These are phyloP conservation scores for Mya arenaria DNA, from an alignment of 1,140 invertebrate species.

Conservation along the genomic window DNA sequence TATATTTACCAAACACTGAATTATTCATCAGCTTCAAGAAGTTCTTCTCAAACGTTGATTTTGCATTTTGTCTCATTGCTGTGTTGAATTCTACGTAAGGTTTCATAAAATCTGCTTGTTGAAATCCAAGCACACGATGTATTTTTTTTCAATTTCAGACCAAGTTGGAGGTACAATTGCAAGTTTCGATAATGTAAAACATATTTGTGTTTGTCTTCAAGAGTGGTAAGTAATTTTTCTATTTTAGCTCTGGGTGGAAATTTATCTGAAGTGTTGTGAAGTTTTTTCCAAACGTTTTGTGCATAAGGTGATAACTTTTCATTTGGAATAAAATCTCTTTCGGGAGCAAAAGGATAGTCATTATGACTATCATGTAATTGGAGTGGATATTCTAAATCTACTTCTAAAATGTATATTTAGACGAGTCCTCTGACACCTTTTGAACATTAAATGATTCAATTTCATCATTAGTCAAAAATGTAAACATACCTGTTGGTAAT, in stretches of 20 bases:
- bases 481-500: constrained; percentile 65
- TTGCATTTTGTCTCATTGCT: constrained; percentile 73
- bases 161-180: constrained; percentile 32
- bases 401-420: constrained; percentile 83
- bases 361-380: constrained; percentile 83
- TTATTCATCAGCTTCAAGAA: constrained; percentile 82
- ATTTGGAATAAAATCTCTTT: constrained; percentile 61
- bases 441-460: constrained; percentile 75
- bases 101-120: constrained; percentile 49
- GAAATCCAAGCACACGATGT: constrained; percentile 51
- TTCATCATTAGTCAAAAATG: constrained; percentile 47
- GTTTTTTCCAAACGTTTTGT: constrained; percentile 50
- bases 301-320: constrained; percentile 52
- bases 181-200: constrained; percentile 45
- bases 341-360: constrained; percentile 82
- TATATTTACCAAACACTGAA: constrained; percentile 71
- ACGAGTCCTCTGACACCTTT: constrained; percentile 76
- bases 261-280: constrained; percentile 12
- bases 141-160: constrained; percentile 39
- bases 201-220: constrained; percentile 58
- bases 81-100: constrained; percentile 65
- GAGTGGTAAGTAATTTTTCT: constrained; percentile 48
- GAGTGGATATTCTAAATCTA: constrained; percentile 77
- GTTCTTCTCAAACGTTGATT: constrained; percentile 80
- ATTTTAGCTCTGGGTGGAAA: constrained; percentile 40